Evolutionary conservation across 2,888 invertebrate species (phyloP).

Genomic region (Augochlorella aurata): DNA sequence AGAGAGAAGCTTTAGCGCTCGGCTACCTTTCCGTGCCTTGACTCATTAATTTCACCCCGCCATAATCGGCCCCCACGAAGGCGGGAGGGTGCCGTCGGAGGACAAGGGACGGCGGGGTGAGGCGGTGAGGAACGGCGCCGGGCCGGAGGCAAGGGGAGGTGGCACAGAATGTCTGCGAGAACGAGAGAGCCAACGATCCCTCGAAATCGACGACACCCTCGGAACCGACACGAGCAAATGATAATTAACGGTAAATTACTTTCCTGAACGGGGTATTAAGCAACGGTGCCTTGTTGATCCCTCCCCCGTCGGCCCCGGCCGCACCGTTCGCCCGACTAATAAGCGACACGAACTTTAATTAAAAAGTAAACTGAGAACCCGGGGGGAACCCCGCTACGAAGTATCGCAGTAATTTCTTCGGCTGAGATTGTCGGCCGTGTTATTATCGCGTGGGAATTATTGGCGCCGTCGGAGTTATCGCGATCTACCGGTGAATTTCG

Average conservation of each 20-base stretch:
- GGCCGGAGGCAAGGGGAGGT: too few relatives aligned
- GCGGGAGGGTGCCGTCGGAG: not conserved
- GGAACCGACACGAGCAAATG: conserved; percentile 50
- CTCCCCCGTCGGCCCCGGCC: not conserved
- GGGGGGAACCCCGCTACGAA: not conserved
- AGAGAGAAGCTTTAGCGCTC: conserved; percentile 49
- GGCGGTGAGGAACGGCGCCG: too few relatives aligned
- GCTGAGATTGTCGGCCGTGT: conserved; percentile 30
- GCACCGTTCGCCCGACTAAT: conserved; percentile 42
- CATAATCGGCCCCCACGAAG: conserved; percentile 61
- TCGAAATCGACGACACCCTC: conserved; percentile 61
- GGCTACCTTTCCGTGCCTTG: conserved; percentile 50
- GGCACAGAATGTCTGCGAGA: not conserved
- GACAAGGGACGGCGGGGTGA: not conserved
- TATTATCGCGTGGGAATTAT: conserved; percentile 19
- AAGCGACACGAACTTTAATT: conserved; percentile 56
- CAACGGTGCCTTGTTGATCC: conserved; percentile 53
- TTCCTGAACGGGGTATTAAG: conserved; percentile 55
- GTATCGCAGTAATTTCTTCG: conserved; percentile 38
- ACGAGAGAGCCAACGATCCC: conserved; percentile 51
- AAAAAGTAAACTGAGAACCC: conserved; percentile 54
- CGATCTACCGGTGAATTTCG: not conserved
- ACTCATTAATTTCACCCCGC: conserved; percentile 66
- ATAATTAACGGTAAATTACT: conserved; percentile 62
- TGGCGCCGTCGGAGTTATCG: conserved; percentile 12